Evolutionary conservation across 1,140 invertebrate genomes (phyloP).

Genomic region (Drosophila paulistorum): DNA sequence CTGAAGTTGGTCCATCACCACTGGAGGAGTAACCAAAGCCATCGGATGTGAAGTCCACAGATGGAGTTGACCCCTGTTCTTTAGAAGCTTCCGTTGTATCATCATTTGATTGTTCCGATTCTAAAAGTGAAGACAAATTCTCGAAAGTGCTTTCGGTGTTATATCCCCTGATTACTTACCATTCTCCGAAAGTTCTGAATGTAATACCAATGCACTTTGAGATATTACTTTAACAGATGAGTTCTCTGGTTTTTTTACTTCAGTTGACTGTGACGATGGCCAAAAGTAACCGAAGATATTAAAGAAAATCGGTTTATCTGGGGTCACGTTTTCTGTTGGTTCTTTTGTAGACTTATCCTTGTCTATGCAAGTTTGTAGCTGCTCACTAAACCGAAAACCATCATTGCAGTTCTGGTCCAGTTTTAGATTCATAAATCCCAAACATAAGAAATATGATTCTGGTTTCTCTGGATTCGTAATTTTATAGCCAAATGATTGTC

Average conservation of each 20-base stretch:
- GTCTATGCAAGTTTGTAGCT: constrained; percentile 38
- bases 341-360: too few species aligned
- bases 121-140: too few species aligned
- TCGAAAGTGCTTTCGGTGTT: too few species aligned
- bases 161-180: too few species aligned
- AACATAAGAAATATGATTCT: constrained; percentile 51
- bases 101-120: background rate
- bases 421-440: constrained; percentile 50
- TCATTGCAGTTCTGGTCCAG: constrained; percentile 38
- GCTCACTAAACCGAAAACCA: constrained; percentile 35
- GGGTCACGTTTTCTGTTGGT: constrained; percentile 10
- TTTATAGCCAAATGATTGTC: constrained; percentile 60
- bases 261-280: constrained; percentile 5
- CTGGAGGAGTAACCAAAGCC: background rate
- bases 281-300: constrained; percentile 57
- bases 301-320: constrained; percentile 57
- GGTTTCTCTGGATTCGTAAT: constrained; percentile 41
- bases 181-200: too few species aligned
- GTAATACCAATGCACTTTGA: too few species aligned
- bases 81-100: background rate
- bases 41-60: background rate
- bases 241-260: background rate
- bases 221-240: background rate
- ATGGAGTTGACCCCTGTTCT: background rate
- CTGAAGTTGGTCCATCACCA: background rate